Evolutionary conservation across 2,888 invertebrate species (phyloP).

Genomic region (Amblyteles armatorius): DNA sequence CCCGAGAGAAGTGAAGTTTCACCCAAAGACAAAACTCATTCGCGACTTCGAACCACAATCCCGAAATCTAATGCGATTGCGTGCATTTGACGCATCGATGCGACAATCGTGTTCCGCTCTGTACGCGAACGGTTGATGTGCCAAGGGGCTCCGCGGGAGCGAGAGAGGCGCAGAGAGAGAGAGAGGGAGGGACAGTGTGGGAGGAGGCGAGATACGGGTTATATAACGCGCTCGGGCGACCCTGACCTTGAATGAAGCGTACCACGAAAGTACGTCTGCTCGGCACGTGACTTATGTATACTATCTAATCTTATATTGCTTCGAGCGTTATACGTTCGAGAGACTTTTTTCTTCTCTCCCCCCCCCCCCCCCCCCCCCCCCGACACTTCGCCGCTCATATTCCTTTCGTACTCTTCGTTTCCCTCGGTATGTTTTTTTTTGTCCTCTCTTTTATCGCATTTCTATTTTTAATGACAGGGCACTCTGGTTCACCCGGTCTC

Average conservation of each 20-base stretch:
- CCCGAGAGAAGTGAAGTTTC: neutral
- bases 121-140: slow-evolving; percentile 17
- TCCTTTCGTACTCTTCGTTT: neutral
- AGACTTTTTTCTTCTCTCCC: slow-evolving; percentile 39
- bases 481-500: slow-evolving; percentile 33
- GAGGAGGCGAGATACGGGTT: slow-evolving; percentile 39
- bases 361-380: slow-evolving; percentile 31
- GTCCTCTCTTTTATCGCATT: slow-evolving; percentile 51
- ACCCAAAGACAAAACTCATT: neutral
- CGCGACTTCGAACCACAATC: neutral
- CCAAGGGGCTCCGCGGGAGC: slow-evolving; percentile 43
- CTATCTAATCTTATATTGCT: slow-evolving; percentile 46
- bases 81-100: slow-evolving; percentile 31
- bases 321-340: slow-evolving; percentile 33
- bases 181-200: neutral
- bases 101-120: slow-evolving; percentile 21
- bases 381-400: slow-evolving; percentile 34
- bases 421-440: neutral
- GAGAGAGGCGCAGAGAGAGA: slow-evolving; percentile 40
- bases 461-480: slow-evolving; percentile 46
- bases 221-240: slow-evolving; percentile 60
- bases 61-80: neutral
- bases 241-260: slow-evolving; percentile 74
- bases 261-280: slow-evolving; percentile 69
- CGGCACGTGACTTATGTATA: slow-evolving; percentile 56